Base-by-base conservation (phyloP, 2,888 invertebrate genomes). In the Sesia apiformis region DNA sequence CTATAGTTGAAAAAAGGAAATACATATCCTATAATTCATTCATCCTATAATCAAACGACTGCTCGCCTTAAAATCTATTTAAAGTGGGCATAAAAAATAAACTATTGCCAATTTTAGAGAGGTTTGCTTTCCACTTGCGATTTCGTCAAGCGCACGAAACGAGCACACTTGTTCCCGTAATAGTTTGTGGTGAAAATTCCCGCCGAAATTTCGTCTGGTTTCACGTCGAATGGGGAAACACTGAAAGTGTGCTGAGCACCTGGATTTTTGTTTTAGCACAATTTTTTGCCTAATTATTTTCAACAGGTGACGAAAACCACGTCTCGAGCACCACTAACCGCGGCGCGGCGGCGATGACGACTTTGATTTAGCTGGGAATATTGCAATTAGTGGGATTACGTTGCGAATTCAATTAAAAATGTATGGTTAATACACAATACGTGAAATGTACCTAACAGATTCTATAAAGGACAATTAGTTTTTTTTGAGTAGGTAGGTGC, bases 271-370 rank as follows among this genome's bases (percentile, higher is more conserved):
- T 88, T 87, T 83, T 84, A 73, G 72, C 77, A 72, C 78, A 81
- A 83, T 88, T 89, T 89, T 90, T 90, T 90, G 88, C 86, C 90
- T 90, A 90, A 90, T 90, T 90, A 90, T 90, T 90, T 89, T 84
- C 80, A 87, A 87, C 88, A 88, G 88, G 88, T 88, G 88, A 88
- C 88, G 88, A 86, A 85, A 83, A 82, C 74, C 75, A 67, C 76
- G 85, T 85, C 86, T 87, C 81, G 74, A 88, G 88, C 69, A 80
- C 82, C 82, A 76, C 82, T 79, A 78, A 53, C 61, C 69, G 73
- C 75, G 78, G 77, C 83, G 78, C 69, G 69, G 67, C 77, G 70
- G 77, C 72, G 80, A 78, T 72, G 66, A 63, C 5, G n/a, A 74
- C 74, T 79, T 78, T 78, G 78, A 79, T 81, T 69, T 79, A 76